Evolutionary conservation across 2,888 invertebrate genomes (phyloP).

Genomic region (Proisotoma minuta): DNA sequence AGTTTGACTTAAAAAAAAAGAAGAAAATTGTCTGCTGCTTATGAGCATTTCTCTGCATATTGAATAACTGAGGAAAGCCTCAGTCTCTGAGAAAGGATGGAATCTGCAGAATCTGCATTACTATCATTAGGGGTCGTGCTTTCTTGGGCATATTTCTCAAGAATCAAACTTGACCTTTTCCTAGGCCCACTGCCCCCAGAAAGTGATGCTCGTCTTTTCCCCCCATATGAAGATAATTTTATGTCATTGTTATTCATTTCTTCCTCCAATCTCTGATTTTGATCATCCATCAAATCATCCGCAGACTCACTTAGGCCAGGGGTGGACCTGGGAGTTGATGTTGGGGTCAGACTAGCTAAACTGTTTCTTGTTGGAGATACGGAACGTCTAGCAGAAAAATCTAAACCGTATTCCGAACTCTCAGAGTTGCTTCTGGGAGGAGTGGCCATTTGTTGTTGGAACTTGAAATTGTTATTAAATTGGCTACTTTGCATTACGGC

Average conservation of each 20-base stretch:
- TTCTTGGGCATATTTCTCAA: slow-evolving; percentile 47
- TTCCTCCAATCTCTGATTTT: not conserved
- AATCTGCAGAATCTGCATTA: slow-evolving; percentile 44
- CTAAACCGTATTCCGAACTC: slow-evolving; percentile 34
- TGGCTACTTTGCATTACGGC: slow-evolving; percentile 29
- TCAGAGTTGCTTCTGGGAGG: slow-evolving; percentile 38
- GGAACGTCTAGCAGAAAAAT: slow-evolving; percentile 36
- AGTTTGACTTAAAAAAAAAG: no score
- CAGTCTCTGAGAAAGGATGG: slow-evolving; percentile 49
- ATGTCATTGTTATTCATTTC: slow-evolving; percentile 9
- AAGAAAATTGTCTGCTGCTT: slow-evolving; percentile 19
- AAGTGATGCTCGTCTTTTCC: slow-evolving; percentile 19
- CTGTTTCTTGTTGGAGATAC: slow-evolving; percentile 40
- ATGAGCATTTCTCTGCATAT: slow-evolving; percentile 59
- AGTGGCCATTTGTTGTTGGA: slow-evolving; percentile 6
- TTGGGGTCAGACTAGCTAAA: slow-evolving; percentile 41
- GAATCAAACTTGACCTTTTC: slow-evolving; percentile 47
- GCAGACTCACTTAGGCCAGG: slow-evolving; percentile 37
- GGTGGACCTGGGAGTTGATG: slow-evolving; percentile 42
- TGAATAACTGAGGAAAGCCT: slow-evolving; percentile 74
- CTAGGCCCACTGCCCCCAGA: slow-evolving; percentile 39
- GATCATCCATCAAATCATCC: slow-evolving; percentile 33
- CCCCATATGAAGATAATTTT: slow-evolving; percentile 3
- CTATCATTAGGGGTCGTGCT: slow-evolving; percentile 24
- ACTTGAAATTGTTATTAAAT: not conserved